Conservation (phyloP, 2,113 vertebrate genomes). For the Aythya baeri region DNA sequence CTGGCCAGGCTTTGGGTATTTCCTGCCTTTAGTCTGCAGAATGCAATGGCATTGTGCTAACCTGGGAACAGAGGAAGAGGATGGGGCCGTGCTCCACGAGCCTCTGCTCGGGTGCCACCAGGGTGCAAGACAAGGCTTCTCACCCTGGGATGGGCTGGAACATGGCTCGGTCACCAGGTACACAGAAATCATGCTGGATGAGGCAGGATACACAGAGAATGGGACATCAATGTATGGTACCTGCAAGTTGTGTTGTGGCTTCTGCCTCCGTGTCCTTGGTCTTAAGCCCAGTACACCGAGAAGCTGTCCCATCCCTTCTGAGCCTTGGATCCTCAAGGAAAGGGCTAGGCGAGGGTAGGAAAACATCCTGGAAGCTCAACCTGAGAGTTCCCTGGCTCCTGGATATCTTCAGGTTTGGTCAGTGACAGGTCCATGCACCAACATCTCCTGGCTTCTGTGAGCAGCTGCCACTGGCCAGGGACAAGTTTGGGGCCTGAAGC, state of each 20-base stretch:
- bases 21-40: background rate
- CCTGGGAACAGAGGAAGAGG: background rate
- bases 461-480: background rate
- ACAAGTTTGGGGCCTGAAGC: background rate
- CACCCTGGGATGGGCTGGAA: background rate
- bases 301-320: background rate
- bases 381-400: background rate
- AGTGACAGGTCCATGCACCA: fast-evolving
- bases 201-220: background rate
- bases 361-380: background rate
- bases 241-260: background rate
- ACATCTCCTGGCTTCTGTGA: background rate
- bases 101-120: background rate
- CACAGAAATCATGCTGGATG: background rate
- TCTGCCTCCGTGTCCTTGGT: background rate
- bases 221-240: background rate
- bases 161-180: background rate
- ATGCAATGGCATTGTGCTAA: background rate
- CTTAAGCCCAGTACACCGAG: background rate
- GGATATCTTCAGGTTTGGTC: background rate
- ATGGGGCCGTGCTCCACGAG: background rate
- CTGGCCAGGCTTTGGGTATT: background rate
- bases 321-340: background rate
- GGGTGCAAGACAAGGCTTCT: background rate
- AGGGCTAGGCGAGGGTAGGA: background rate